Evolutionary conservation across 1,140 invertebrate species (phyloP).

Genomic region (Cylas formicarius): DNA sequence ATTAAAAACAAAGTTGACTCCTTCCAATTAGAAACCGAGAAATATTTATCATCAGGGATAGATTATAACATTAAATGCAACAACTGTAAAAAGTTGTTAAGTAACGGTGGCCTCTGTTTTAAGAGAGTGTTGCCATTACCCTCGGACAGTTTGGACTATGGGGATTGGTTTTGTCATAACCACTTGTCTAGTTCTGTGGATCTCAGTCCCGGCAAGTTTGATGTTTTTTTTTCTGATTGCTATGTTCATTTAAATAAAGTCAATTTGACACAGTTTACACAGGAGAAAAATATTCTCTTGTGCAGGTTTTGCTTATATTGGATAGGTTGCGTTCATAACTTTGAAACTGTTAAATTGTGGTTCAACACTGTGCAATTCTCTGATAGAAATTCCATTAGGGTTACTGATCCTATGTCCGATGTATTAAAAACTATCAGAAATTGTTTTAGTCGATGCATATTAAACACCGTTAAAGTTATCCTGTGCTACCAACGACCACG

Average conservation of each 20-base stretch:
- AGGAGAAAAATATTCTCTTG: constrained; percentile 42
- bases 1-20: too few relatives aligned
- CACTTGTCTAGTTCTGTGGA: constrained; percentile 26
- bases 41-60: too few relatives aligned
- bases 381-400: constrained; percentile 29
- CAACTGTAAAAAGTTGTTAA: constrained; percentile 46
- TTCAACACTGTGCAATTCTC: constrained; percentile 36
- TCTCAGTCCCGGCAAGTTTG: constrained; percentile 39
- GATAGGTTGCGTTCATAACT: constrained; percentile 39
- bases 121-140: constrained; percentile 49
- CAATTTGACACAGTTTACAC: constrained; percentile 42
- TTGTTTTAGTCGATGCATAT: constrained; percentile 43
- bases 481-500: constrained; percentile 30
- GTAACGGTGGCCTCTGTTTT: constrained; percentile 39
- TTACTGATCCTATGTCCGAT: constrained; percentile 41
- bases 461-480: constrained; percentile 43
- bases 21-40: too few relatives aligned
- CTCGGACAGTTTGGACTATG: constrained; percentile 46
- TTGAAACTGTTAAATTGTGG: constrained; percentile 30
- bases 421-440: constrained; percentile 45
- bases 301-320: constrained; percentile 49
- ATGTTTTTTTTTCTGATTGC: constrained; percentile 47
- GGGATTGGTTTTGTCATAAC: constrained; percentile 52
- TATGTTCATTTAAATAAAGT: constrained; percentile 44
- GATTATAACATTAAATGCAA: constrained; percentile 43